Evolutionary conservation across 2,797 vertebrate species (phyloP).

Genomic region (Oreortyx pictus): DNA sequence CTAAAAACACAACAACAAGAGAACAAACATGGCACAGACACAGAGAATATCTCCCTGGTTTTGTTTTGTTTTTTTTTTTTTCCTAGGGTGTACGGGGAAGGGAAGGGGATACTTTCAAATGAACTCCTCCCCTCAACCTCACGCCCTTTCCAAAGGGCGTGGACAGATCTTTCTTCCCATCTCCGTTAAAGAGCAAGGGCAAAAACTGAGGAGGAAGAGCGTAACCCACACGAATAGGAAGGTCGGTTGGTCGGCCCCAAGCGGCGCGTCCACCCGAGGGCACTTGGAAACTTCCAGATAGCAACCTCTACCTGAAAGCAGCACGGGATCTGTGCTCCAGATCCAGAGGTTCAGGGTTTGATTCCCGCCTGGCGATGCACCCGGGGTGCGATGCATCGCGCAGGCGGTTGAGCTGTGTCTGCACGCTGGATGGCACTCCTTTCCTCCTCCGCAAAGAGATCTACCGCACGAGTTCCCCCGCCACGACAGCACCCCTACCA

Average conservation of each 20-base stretch:
- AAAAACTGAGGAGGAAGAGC: conserved; percentile 29
- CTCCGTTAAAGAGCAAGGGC: background rate
- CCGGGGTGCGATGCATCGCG: conserved; percentile 37
- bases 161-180: conserved; percentile 12
- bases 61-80: background rate
- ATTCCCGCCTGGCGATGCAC: conserved; percentile 46
- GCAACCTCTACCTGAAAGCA: conserved; percentile 32
- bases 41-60: conserved; percentile 78
- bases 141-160: background rate
- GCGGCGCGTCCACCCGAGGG: conserved; percentile 6
- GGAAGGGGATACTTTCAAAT: conserved; percentile 70
- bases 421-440: conserved; percentile 44
- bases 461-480: background rate
- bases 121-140: conserved; percentile 37
- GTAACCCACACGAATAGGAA: conserved; percentile 23
- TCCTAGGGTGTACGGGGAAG: conserved; percentile 2
- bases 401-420: conserved; percentile 51
- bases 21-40: conserved; percentile 83
- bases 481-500: conserved; percentile 11
- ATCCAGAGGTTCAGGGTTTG: conserved; percentile 57
- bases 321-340: background rate
- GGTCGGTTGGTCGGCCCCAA: conserved; percentile 57
- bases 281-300: conserved; percentile 42
- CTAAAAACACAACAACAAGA: conserved; percentile 81
- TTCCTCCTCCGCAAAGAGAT: conserved; percentile 42